Base-by-base conservation (phyloP, 2,113 vertebrate genomes). In the Dinomys branickii region DNA sequence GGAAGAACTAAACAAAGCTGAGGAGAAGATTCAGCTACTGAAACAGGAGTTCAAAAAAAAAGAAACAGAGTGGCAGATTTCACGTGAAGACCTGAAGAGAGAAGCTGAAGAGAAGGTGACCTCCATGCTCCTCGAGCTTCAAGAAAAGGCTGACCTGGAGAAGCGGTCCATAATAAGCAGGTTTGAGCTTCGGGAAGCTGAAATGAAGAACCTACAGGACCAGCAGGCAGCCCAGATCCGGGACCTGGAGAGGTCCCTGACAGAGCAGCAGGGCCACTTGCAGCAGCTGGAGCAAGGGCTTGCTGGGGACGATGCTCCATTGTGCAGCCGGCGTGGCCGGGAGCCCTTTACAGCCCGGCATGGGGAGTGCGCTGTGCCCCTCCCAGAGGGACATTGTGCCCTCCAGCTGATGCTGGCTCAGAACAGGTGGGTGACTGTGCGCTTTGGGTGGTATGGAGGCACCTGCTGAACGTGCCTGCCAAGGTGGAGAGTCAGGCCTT, bases 241-340 rank as follows among this genome's bases (percentile, higher is more conserved):
- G 41, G 98, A 98, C 38, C 86, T 99, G 71, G 98, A 99, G 85
- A 98, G 96, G 26, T 95, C 98, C 41, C 98, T 99, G 69, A 84
- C 96, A 0, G 98, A 98, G 81, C 99, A 99, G 94, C 98, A 98
- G 38, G 98, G 98, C 69, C 98, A 73, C 81, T 93, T 99, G 33
- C 97, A 96, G 94, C 98, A 99, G 81, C 97, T 99, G 16, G 99
- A 99, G 61, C 98, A 98, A 7, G 98, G 96, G 6, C 97, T 99
- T 13, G 94, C 98, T 0, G 97, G 94, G 0, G 94, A 99, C 0
- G 98, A 99, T 61, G 96, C 93, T 47, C 26, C 90, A 52, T 98
- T 96, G 50, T 97, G 95, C 26, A 90, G 96, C n/a, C 98, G 98
- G 0, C 97, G 98, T 0, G 96, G 98, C 0, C 30, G 17, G 17